Evolutionary conservation across 2,888 invertebrate genomes (phyloP).

Genomic region (Rambutsinella grinnellia): DNA sequence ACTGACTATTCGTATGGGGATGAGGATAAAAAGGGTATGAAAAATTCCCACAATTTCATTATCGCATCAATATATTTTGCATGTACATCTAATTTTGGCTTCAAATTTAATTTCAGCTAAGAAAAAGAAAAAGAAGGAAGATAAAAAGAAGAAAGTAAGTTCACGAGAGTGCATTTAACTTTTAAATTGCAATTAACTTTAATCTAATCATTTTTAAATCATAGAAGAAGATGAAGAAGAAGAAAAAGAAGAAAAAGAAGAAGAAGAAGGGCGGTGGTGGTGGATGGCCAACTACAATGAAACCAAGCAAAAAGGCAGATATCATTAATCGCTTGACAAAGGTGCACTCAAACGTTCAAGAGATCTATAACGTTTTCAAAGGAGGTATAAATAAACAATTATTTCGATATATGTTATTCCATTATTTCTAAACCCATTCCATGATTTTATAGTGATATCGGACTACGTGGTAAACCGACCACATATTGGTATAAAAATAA

Average conservation of each 20-base stretch:
- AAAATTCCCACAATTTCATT: background rate
- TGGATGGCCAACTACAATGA: slow-evolving; percentile 21
- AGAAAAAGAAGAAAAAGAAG: slow-evolving; percentile 43
- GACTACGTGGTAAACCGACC: slow-evolving; percentile 58
- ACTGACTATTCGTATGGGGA: slow-evolving; percentile 35
- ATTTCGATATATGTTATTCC: too few relatives aligned
- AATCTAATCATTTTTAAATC: too few relatives aligned
- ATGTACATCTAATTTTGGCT: too few relatives aligned
- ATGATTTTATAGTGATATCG: slow-evolving; percentile 36
- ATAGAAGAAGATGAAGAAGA: too few relatives aligned
- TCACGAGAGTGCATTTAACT: too few relatives aligned
- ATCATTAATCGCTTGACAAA: slow-evolving; percentile 54
- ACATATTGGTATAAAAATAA: too few relatives aligned
- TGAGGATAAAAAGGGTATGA: slow-evolving; percentile 33
- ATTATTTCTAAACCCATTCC: background rate
- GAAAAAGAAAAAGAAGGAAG: slow-evolving; percentile 33
- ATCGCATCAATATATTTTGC: background rate
- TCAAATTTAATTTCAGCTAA: slow-evolving; percentile 2
- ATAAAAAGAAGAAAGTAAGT: slow-evolving; percentile 32
- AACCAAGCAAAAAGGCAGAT: slow-evolving; percentile 54
- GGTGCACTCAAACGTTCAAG: slow-evolving; percentile 56
- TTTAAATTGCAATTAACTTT: too few relatives aligned
- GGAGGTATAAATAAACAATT: too few relatives aligned
- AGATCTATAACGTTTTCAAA: slow-evolving; percentile 47
- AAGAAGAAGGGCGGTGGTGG: slow-evolving; percentile 32